Evolutionary conservation across 2,113 vertebrate species (phyloP).

Genomic region (Lycaon pictus): DNA sequence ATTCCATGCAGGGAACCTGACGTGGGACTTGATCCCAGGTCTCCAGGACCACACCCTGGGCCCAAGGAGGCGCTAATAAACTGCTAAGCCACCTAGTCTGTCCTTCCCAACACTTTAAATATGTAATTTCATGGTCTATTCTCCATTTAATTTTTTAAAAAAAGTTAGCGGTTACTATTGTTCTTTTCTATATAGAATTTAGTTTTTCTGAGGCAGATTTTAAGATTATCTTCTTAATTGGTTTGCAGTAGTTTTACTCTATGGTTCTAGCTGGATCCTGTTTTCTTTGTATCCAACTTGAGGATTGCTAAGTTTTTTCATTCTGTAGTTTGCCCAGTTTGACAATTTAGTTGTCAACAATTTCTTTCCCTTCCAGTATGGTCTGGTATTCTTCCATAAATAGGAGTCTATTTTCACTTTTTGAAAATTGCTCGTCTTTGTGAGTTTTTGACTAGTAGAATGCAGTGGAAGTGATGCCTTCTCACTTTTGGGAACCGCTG

Average conservation of each 20-base stretch:
- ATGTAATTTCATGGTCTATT: not conserved
- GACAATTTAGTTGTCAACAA: not conserved
- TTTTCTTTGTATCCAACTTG: not conserved
- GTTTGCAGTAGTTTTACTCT: not conserved
- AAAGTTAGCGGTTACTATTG: not conserved
- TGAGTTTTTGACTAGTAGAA: not conserved
- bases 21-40: too few species aligned
- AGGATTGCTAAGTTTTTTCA: not conserved
- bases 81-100: too few species aligned
- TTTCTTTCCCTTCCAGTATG: not conserved
- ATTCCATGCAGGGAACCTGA: too few species aligned
- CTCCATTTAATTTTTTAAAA: not conserved
- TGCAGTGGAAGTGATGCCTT: not conserved
- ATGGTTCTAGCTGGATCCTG: not conserved
- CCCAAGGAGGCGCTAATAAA: too few species aligned
- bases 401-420: not conserved
- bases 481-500: not conserved
- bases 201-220: not conserved
- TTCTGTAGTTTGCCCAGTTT: not conserved
- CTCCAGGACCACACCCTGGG: too few species aligned
- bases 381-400: not conserved
- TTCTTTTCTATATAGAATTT: not conserved
- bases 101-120: not conserved
- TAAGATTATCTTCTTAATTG: not conserved
- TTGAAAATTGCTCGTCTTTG: slow-evolving; percentile 7